phyloP scores from a whole-genome alignment of 2,113 vertebrate species.

The Motacilla alba region DNA sequence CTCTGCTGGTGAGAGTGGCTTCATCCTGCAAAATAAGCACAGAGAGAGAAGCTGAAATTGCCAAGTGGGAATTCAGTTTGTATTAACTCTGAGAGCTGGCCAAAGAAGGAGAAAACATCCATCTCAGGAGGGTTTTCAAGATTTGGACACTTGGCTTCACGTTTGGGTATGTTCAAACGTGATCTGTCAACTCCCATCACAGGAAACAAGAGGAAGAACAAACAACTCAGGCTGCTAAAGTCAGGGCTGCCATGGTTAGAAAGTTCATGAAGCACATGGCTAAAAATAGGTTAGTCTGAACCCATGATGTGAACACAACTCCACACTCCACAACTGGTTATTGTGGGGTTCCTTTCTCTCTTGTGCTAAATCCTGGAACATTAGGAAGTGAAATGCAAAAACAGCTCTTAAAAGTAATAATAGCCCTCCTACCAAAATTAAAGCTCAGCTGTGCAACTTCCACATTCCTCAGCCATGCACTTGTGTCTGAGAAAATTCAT shows the following conservation, averaged over 20 bases:
- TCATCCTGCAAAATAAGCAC: background rate
- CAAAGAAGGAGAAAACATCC: constrained; percentile 11
- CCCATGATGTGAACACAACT: background rate
- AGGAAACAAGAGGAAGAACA: background rate
- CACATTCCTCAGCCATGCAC: background rate
- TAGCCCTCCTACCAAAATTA: background rate
- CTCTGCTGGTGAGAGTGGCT: background rate
- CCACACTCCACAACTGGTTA: background rate
- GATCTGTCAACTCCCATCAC: background rate
- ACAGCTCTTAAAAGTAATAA: background rate
- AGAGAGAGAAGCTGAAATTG: background rate
- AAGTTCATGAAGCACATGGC: background rate
- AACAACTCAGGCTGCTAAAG: background rate
- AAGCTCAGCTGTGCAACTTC: background rate
- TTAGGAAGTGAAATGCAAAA: background rate
- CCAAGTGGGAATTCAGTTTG: background rate
- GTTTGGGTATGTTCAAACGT: background rate
- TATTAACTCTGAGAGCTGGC: background rate
- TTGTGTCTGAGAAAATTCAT: background rate
- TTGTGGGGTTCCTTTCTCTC: background rate
- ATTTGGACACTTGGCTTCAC: background rate
- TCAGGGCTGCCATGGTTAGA: background rate
- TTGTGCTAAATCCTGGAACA: background rate
- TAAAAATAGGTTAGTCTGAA: background rate
- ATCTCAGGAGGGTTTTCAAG: background rate